Percentiles rank a stretch among this genome's conserved stretches.
phyloP scores from a whole-genome alignment of 1,140 invertebrate genomes.

The Diuraphis noxia region DNA sequence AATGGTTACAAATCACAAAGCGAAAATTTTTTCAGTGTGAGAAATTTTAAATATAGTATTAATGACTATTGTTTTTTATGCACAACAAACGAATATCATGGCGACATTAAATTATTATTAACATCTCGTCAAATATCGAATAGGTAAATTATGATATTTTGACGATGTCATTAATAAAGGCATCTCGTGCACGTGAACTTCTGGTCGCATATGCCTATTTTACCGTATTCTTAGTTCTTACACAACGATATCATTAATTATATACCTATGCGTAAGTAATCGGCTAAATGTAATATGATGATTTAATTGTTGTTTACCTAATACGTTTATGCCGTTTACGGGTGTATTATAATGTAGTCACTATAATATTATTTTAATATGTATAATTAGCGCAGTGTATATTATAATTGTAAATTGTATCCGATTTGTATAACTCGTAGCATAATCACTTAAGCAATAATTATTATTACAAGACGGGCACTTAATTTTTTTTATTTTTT shows the following conservation, averaged over 20 bases:
- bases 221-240: not conserved
- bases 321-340: not conserved
- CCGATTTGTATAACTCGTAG: not conserved
- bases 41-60: not conserved
- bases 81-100: not conserved
- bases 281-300: not conserved
- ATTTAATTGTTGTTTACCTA: not conserved
- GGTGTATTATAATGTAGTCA: not conserved
- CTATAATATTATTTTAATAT: not conserved
- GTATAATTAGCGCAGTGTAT: not conserved
- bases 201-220: not conserved
- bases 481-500: not conserved
- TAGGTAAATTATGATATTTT: no score
- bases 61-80: not conserved
- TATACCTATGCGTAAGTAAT: not conserved
- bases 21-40: not conserved
- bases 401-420: not conserved
- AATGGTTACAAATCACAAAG: not conserved
- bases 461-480: not conserved
- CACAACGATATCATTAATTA: not conserved
- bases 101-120: not conserved
- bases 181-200: not conserved
- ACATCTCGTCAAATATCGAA: not conserved
- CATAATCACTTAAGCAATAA: not conserved
- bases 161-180: not conserved